Evolutionary conservation across 37 sponge, comb jelly and placozoan species (phyloP).

Genomic region (Geodia barretti): DNA sequence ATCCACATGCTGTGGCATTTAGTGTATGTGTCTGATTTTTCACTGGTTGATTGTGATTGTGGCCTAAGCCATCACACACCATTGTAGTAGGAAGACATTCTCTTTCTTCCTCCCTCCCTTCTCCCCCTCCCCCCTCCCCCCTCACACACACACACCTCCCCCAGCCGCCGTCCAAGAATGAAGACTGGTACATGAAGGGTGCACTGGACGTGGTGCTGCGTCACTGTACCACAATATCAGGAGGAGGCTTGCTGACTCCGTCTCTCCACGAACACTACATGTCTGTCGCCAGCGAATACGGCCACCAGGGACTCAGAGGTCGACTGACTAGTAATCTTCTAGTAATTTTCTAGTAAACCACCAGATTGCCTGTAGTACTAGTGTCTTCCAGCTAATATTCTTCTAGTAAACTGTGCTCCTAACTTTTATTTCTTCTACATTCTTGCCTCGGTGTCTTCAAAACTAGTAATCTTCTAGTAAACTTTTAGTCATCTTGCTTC

Average conservation of each 20-base stretch:
- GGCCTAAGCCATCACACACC: not conserved
- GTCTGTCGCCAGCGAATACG: constrained; percentile 38
- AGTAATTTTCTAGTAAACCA: no score
- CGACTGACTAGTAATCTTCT: no score
- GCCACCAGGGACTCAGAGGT: constrained; percentile 82
- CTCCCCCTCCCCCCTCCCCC: constrained; percentile 4
- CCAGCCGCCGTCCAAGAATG: constrained; percentile 19
- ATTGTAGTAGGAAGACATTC: not conserved
- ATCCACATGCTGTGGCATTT: not conserved
- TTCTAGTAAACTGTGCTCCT: no score
- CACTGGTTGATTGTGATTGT: not conserved
- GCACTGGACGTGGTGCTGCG: constrained; percentile 82
- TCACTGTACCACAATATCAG: constrained; percentile 51
- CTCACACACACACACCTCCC: no score
- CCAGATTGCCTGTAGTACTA: no score
- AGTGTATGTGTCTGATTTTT: not conserved
- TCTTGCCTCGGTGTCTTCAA: no score
- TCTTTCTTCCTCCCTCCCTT: not conserved
- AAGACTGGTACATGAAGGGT: constrained; percentile 94
- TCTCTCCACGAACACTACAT: constrained; percentile 33
- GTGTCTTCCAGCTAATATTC: no score
- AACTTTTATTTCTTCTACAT: constrained; percentile 9
- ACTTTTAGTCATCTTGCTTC: no score
- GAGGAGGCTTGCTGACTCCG: constrained; percentile 29
- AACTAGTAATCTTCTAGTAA: no score